Evolutionary conservation across 2,888 invertebrate genomes (phyloP), one percentile per base, ranked within the genome.

Genomic region (Protophormia terraenovae): DNA sequence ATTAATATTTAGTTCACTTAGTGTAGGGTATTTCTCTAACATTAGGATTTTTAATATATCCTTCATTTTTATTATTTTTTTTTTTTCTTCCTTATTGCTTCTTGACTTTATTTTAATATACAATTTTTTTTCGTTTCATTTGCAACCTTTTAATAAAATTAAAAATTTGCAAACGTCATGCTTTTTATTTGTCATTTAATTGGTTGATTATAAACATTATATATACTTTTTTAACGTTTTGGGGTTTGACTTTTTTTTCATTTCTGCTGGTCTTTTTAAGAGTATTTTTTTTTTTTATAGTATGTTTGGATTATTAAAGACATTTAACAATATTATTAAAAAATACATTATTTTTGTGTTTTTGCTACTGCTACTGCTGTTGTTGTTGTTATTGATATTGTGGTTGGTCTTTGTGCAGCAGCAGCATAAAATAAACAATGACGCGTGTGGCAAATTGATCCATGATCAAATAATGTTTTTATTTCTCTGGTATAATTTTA

Each of bases 381-480:
- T n/a, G n/a, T n/a, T n/a, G n/a, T n/a, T n/a, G 12, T 22, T 50
- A 19, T 10, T 50, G 50, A 19, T 50, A 22, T 22, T 50, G 50
- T 50, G 16, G 22, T 50, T 45, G 16, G 50, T 29, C 19, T 45
- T 66, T 64, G 66, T 50, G 10, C 14, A 50, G 41, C 14, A 50
- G 41, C 50, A 14, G 29, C 29, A 58, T 67, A 32, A 77, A 45
- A 58, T 38, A 75, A 69, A 83, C 72, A 83, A 66, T 38, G 72
- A 64, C 77, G 66, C 71, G 77, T 66, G 83, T 64, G 45, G 64
- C 38, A 72, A 77, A 72, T 60, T 77, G 83, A 77, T 77, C 47
- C 66, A 47, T 77, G 71, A 58, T 77, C 58, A 72, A 71, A 47
- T 8, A 32, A 50, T 75, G n/a, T n/a, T n/a, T n/a, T n/a, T n/a